Percentiles rank a stretch among this genome's conserved stretches.
phyloP scores from a whole-genome alignment of 37 sponge, comb jelly and placozoan genomes.

The Eunapius fragilis region DNA sequence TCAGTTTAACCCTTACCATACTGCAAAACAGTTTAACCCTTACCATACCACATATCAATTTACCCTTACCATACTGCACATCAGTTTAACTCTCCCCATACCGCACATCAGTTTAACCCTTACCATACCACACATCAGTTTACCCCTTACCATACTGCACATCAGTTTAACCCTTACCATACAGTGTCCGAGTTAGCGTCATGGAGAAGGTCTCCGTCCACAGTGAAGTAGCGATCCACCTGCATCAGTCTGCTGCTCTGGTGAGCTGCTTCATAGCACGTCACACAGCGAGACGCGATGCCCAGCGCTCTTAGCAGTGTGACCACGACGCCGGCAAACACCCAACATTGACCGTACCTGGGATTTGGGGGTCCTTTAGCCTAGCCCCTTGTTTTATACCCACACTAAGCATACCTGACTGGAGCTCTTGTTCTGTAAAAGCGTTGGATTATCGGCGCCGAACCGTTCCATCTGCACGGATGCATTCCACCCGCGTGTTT shows the following conservation, averaged over 20 bases:
- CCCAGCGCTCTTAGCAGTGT: conserved; percentile 78
- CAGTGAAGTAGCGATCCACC: conserved; percentile 62
- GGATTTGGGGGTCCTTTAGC: no score
- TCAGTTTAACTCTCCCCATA: no score
- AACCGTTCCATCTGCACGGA: conserved; percentile 78
- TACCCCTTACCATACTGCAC: no score
- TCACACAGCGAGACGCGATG: conserved; percentile 75
- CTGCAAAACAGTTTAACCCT: no score
- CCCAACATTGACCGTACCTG: conserved; percentile 89
- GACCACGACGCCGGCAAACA: conserved; percentile 75
- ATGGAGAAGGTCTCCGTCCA: conserved; percentile 57
- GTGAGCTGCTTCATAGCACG: conserved; percentile 82
- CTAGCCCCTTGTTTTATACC: no score
- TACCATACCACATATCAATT: no score
- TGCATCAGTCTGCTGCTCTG: conserved; percentile 30
- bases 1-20: no score
- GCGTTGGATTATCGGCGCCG: conserved; percentile 58
- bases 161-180: no score
- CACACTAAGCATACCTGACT: conserved; percentile 50
- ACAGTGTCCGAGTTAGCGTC: conserved; percentile 31
- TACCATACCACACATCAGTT: no score
- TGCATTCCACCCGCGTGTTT: conserved; percentile 49
- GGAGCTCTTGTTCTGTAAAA: conserved; percentile 53
- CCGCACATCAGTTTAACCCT: no score
- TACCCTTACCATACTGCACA: no score